These are phyloP conservation scores for Camarhynchus parvulus DNA, from an alignment of 2,113 vertebrate genomes.

Conservation along the genomic window DNA sequence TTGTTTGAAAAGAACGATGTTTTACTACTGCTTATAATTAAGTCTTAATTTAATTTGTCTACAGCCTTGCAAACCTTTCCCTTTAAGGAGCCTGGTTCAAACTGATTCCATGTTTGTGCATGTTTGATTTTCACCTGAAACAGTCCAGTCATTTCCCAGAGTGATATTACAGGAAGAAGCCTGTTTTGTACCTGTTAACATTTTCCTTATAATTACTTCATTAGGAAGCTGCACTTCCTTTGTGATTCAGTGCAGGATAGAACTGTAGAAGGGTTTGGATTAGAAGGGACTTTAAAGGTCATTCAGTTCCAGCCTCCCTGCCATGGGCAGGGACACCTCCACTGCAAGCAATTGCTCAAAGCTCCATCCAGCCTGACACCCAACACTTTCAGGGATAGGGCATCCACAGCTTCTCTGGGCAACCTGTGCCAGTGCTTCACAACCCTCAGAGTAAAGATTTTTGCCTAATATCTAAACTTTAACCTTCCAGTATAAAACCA, in stretches of 20 bases:
- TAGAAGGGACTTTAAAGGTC: background rate
- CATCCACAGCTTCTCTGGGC: background rate
- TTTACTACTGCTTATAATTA: background rate
- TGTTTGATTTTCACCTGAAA: constrained; percentile 17
- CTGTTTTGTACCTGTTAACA: background rate
- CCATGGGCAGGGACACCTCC: background rate
- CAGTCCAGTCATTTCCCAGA: background rate
- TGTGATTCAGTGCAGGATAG: background rate
- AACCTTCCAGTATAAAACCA: background rate
- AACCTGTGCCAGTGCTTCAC: background rate
- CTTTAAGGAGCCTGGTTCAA: background rate
- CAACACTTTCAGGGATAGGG: background rate
- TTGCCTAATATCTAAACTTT: background rate
- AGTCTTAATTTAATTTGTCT: background rate
- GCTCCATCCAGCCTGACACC: background rate
- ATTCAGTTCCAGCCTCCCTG: background rate
- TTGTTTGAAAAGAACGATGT: background rate
- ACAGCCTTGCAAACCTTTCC: background rate
- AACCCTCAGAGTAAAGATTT: background rate
- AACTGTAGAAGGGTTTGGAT: background rate
- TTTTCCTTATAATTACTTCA: constrained; percentile 23
- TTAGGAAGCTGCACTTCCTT: background rate
- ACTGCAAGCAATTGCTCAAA: background rate
- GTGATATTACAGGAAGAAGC: background rate
- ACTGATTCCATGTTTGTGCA: background rate